Percentiles rank a stretch among this genome's conserved stretches.
These are phyloP conservation scores for Brachyopa scutellaris DNA, from an alignment of 2,888 invertebrate species.

Conservation along the genomic window DNA sequence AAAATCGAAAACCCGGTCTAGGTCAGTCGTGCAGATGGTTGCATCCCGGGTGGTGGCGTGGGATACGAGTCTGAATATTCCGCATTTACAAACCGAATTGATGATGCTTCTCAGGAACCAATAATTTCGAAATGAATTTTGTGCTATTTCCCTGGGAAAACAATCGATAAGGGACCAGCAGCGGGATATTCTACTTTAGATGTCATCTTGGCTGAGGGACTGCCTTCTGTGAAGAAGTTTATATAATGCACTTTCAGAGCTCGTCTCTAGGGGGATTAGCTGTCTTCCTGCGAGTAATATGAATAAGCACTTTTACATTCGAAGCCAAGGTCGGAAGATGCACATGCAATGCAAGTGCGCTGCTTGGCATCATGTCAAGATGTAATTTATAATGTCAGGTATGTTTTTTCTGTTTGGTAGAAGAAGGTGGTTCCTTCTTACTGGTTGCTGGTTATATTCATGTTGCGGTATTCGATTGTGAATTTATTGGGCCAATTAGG, in stretches of 20 bases:
- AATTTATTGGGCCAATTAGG: conserved; percentile 60
- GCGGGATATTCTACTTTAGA: background rate
- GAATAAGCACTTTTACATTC: background rate
- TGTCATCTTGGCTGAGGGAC: conserved; percentile 9
- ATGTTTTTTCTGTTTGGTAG: conserved; percentile 15
- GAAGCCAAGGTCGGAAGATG: conserved; percentile 47
- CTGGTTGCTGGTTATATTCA: conserved; percentile 8
- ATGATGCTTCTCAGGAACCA: conserved; percentile 28
- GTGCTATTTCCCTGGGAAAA: conserved; percentile 3
- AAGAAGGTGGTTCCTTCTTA: too few relatives aligned
- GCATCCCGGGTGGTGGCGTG: conserved; percentile 38
- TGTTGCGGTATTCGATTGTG: conserved; percentile 16
- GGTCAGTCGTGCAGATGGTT: conserved; percentile 65
- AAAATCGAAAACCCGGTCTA: conserved; percentile 45
- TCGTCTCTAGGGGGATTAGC: conserved; percentile 22
- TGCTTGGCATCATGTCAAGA: conserved; percentile 57
- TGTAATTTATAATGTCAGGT: conserved; percentile 48
- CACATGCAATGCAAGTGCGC: conserved; percentile 18
- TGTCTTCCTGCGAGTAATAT: conserved; percentile 15
- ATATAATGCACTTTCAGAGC: conserved; percentile 13
- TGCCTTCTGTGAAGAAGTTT: background rate
- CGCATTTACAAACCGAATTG: conserved; percentile 49
- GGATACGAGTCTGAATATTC: conserved; percentile 56
- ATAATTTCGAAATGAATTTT: conserved; percentile 57
- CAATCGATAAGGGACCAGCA: conserved; percentile 35